These are phyloP conservation scores for Ectropis crepuscularia DNA, from an alignment of 2,888 invertebrate species.

Conservation along the genomic window DNA sequence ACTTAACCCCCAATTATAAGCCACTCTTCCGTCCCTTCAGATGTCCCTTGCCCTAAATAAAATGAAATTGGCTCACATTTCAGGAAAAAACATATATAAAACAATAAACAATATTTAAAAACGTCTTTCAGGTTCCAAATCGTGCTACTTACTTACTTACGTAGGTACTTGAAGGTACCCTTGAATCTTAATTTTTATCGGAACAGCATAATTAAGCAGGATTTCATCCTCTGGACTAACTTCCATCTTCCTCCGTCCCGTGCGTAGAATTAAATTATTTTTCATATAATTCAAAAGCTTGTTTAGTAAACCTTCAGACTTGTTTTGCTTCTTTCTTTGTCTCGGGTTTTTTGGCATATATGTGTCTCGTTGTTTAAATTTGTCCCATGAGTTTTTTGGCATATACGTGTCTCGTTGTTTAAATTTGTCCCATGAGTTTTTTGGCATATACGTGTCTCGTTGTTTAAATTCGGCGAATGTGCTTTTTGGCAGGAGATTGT, in stretches of 20 bases:
- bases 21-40: neutral
- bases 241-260: neutral
- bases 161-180: slow-evolving; percentile 13
- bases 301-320: neutral
- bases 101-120: too few species aligned
- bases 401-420: too few species aligned
- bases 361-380: too few species aligned
- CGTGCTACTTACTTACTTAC: too few species aligned
- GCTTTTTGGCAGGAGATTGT: too few species aligned
- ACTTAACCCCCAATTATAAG: too few species aligned
- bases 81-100: neutral
- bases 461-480: too few species aligned
- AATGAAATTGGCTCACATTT: neutral
- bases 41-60: neutral
- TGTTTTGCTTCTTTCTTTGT: neutral
- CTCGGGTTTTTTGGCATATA: too few species aligned
- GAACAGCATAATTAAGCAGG: slow-evolving; percentile 8
- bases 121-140: neutral
- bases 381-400: too few species aligned
- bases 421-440: too few species aligned
- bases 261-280: neutral
- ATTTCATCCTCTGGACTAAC: neutral
- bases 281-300: neutral
- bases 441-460: too few species aligned
- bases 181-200: slow-evolving; percentile 5